phyloP scores from a whole-genome alignment of 1,140 invertebrate genomes.

The Planococcus citri region DNA sequence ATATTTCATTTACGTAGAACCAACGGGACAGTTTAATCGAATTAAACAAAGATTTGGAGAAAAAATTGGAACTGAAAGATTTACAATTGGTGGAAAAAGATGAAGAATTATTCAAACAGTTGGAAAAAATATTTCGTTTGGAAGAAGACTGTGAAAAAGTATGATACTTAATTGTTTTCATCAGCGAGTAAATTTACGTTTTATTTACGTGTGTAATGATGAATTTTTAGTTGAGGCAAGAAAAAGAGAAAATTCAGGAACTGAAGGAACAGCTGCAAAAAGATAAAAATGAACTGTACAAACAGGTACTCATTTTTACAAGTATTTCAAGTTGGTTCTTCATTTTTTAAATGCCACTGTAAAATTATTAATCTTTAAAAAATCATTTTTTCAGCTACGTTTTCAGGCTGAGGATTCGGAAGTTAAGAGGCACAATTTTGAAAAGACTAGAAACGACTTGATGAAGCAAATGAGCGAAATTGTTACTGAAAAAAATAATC shows the following conservation, averaged over 20 bases:
- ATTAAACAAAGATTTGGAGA: conserved; percentile 38
- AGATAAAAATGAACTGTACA: conserved; percentile 37
- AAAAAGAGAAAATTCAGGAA: conserved; percentile 37
- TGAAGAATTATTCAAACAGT: conserved; percentile 47
- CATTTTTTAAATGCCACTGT: no score
- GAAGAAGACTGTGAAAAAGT: conserved; percentile 46
- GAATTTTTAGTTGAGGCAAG: conserved; percentile 31
- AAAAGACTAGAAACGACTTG: conserved; percentile 44
- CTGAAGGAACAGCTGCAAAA: conserved; percentile 36
- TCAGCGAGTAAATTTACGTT: no score
- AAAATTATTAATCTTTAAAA: background rate
- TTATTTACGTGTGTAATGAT: no score
- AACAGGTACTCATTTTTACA: conserved; percentile 33
- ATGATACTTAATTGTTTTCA: conserved; percentile 11
- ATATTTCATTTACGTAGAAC: conserved; percentile 34
- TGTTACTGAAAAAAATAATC: conserved; percentile 42
- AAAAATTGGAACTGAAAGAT: conserved; percentile 41
- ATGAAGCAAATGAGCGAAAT: conserved; percentile 46
- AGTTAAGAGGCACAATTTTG: conserved; percentile 40
- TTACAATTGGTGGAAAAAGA: conserved; percentile 44
- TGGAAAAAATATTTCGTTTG: conserved; percentile 43
- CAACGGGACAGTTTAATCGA: conserved; percentile 43
- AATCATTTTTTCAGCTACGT: conserved; percentile 37
- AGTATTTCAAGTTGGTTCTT: no score
- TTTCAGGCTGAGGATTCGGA: conserved; percentile 44